These are phyloP conservation scores for Saturnia japonica DNA, from an alignment of 2,888 invertebrate species.

Conservation along the genomic window DNA sequence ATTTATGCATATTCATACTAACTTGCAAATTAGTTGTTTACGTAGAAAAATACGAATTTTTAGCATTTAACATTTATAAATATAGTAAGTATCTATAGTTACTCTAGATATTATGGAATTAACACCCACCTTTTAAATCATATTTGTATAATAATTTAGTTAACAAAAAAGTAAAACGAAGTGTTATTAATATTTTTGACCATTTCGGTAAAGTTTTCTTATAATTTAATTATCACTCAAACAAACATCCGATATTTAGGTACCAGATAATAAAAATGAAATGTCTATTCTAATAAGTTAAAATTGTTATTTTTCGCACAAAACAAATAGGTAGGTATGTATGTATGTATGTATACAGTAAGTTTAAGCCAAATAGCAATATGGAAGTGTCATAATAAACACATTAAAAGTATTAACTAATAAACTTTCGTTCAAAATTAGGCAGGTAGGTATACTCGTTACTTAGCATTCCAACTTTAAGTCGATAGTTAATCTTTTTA, in stretches of 20 bases:
- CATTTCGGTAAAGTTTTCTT: not conserved
- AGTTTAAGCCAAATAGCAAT: too few species aligned
- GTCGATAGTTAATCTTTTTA: too few species aligned
- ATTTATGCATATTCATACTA: not conserved
- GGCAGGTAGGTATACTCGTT: too few species aligned
- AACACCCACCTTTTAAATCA: not conserved
- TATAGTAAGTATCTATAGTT: not conserved
- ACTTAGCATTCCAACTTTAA: too few species aligned
- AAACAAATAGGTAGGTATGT: not conserved
- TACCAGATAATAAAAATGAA: too few species aligned
- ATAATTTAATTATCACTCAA: constrained; percentile 1
- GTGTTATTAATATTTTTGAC: not conserved
- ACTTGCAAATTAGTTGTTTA: not conserved
- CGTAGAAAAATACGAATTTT: not conserved
- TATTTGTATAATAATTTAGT: not conserved
- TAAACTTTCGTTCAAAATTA: too few species aligned
- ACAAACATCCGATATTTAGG: not conserved
- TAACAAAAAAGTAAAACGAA: not conserved
- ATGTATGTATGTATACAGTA: not conserved
- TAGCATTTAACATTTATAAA: not conserved
- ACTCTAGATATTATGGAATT: not conserved
- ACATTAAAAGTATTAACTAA: too few species aligned
- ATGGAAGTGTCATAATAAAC: too few species aligned
- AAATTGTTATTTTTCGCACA: not conserved
- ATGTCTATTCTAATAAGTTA: too few species aligned